Evolutionary conservation across 2,888 invertebrate genomes (phyloP), one percentile per base, ranked within the genome.

Genomic region (Trimorus sp.): DNA sequence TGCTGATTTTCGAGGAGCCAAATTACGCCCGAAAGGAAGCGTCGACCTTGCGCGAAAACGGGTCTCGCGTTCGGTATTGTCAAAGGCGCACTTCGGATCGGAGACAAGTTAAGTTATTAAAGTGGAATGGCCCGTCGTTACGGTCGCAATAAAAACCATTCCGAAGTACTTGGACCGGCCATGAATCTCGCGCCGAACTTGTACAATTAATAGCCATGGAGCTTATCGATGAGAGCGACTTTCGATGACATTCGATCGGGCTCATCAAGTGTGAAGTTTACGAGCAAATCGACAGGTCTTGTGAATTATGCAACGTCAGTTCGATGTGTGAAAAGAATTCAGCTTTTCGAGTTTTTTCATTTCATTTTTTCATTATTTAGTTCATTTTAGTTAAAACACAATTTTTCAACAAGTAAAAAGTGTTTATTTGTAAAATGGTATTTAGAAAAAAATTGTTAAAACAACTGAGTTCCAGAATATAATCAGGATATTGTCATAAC

Each of bases 261-360:
- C 62, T 74, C 79, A 74, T 79, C 79, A 79, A 79, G 63, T 79
- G 58, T 79, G 63, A 79, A n/a, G 62, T 74, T 79, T 79, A 79
- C 63, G 73, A 69, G 58, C 63, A 63, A 79, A 40, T 12, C 6
- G 74, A 74, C 79, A 79, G 69, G 58, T 79, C 68, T 54, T 11
- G 15, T 16, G 63, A 79, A 69, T 79, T 74, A 68, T 53, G 26
- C 26, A 26, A 26, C 26, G 26, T 4, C 26, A 62, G 49, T 71
- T 40, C 45, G n/a, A 9, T 36, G 11, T 5, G 16, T 37, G 40
- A 14, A 26, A 26, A 16, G 11, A 9, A 9, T 11, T 12, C 45
- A 6, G 6, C 11, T 45, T 45, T 45, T 45, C 9, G 1, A 45
- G 2, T 45, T 2, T 45, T 45, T 60, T 48, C 15, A 53, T 48